Base-by-base conservation (phyloP, 2,113 vertebrate genomes). In the Callospermophilus lateralis region DNA sequence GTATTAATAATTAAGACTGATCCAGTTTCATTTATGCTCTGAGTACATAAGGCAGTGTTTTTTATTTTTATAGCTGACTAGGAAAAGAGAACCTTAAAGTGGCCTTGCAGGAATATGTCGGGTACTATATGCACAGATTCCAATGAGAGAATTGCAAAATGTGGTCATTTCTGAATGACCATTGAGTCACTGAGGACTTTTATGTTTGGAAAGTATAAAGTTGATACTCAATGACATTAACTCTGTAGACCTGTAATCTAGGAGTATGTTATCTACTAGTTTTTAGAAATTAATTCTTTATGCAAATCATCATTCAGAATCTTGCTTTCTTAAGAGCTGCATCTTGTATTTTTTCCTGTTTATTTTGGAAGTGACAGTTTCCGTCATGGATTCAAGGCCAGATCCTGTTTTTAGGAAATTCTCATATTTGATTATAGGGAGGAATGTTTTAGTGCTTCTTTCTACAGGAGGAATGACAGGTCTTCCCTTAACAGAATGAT, bases 11-110 rank as follows among this genome's bases (percentile, higher is more conserved):
- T 84, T 67, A 90, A 12, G 42, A 55, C 88, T 26, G 65, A 74
- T 51, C 58, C 61, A 28, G 39, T 93, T 97, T 96, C 70, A 78
- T 51, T 83, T 70, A 58, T 70, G 37, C 65, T 70, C 16, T 87
- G 61, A 15, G 34, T 77, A 42, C 2, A 19, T 4, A 26, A 53
- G 39, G 42, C 48, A 55, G 30, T 34, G 17, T 67, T 80, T 39
- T 39, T 70, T 79, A 51, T 51, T n/a, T 67, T 72, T 76, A 13
- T 32, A 67, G 58, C 39, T 55, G 19, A 72, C 53, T 94, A 16
- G 72, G 61, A 34, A 73, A 77, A 68, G 32, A 61, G 19, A 89
- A 48, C n/a, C 13, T 16, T 30, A 45, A n/a, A 24, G 32, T 51
- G 34, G 39, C 26, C 45, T 77, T 85, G 74, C 10, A n/a, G 39